phyloP scores from a whole-genome alignment of 2,113 vertebrate species.

The Eulemur rufifrons region DNA sequence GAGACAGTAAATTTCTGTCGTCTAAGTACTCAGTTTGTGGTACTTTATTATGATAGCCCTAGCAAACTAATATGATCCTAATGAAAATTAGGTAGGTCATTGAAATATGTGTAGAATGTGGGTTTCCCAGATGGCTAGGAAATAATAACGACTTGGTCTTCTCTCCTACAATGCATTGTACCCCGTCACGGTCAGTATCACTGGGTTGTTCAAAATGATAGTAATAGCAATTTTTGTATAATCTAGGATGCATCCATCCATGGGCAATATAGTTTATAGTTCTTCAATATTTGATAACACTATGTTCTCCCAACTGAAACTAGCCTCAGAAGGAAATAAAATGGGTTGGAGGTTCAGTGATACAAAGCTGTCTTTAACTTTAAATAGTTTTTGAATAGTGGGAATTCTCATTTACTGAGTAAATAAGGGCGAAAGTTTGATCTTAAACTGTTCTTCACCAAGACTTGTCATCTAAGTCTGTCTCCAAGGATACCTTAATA shows the following conservation, averaged over 20 bases:
- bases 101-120: background rate
- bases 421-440: background rate
- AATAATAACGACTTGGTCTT: background rate
- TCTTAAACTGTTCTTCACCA: background rate
- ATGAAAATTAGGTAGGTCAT: background rate
- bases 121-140: background rate
- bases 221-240: slow-evolving; percentile 4
- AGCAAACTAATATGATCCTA: background rate
- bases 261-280: background rate
- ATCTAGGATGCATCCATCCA: background rate
- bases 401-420: background rate
- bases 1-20: background rate
- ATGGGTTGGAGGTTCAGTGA: background rate
- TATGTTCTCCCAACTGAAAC: background rate
- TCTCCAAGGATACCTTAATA: background rate
- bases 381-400: background rate
- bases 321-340: background rate
- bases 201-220: background rate
- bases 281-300: background rate
- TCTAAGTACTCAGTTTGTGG: background rate
- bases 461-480: background rate
- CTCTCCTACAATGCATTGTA: background rate
- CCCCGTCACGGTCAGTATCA: background rate
- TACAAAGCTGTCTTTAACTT: background rate
- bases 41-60: background rate